phyloP scores from a whole-genome alignment of 2,888 invertebrate genomes.

The Mesorhabditis spiculigera region DNA sequence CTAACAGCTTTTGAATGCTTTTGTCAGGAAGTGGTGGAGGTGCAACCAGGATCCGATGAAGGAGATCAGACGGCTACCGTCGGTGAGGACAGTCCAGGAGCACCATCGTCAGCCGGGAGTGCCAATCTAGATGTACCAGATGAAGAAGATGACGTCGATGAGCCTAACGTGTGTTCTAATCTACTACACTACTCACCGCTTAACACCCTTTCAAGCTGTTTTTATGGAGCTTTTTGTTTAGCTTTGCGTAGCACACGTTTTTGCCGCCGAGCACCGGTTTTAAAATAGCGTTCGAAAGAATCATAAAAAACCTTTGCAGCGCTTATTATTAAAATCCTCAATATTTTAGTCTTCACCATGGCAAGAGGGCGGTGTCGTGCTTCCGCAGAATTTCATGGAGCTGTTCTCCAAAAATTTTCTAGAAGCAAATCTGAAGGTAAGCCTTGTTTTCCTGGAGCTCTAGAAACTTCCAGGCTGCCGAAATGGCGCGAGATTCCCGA shows the following conservation, averaged over 20 bases:
- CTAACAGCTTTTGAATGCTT: too few species aligned
- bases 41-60: neutral
- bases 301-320: too few species aligned
- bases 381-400: neutral
- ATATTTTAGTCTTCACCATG: neutral
- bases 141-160: slow-evolving; percentile 1
- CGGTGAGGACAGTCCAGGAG: slow-evolving; percentile 5
- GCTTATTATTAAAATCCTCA: neutral
- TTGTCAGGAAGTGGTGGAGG: neutral
- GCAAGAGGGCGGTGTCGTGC: neutral
- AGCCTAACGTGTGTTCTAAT: neutral
- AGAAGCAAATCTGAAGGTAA: neutral
- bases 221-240: neutral
- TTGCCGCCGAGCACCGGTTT: too few species aligned
- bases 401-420: neutral
- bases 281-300: too few species aligned
- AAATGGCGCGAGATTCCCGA: neutral
- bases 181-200: neutral
- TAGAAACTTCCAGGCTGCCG: neutral
- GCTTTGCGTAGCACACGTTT: neutral
- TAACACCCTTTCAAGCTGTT: too few species aligned
- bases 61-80: neutral
- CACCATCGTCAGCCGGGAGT: neutral
- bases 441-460: neutral
- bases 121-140: neutral